Conservation (phyloP, 2,888 invertebrate species). For the Pseudococcus viburni region DNA sequence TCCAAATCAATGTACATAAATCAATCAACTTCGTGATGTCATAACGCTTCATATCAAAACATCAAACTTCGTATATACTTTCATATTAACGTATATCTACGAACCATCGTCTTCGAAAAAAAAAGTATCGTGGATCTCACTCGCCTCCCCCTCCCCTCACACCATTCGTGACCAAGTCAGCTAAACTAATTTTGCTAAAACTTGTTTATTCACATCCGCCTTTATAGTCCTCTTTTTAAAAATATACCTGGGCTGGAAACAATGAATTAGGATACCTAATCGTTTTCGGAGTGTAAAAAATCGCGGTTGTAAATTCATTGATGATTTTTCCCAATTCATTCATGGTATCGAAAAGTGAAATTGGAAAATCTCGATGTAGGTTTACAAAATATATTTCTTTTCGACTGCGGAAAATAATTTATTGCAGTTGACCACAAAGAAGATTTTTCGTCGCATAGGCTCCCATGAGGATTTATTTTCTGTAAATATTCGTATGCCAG, state of each 20-base stretch:
- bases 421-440: too few relatives aligned
- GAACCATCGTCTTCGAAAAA: constrained; percentile 41
- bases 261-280: constrained; percentile 10
- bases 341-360: background rate
- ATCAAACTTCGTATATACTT: constrained; percentile 27
- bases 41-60: constrained; percentile 61
- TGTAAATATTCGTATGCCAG: background rate
- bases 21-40: constrained; percentile 67
- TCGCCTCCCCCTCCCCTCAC: constrained; percentile 7
- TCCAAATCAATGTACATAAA: constrained; percentile 63
- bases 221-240: constrained; percentile 15
- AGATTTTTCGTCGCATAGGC: too few relatives aligned
- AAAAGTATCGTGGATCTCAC: constrained; percentile 48
- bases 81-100: constrained; percentile 15
- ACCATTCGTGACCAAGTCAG: constrained; percentile 60
- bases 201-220: constrained; percentile 64
- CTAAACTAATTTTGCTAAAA: constrained; percentile 63
- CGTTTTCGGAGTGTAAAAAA: background rate
- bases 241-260: constrained; percentile 10
- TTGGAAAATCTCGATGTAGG: background rate
- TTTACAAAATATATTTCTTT: too few relatives aligned
- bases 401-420: too few relatives aligned
- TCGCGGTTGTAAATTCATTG: constrained; percentile 9
- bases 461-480: too few relatives aligned
- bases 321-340: constrained; percentile 1